Base-by-base conservation (phyloP, 2,888 invertebrate species). In the Pseudeuparius sepicola region DNA sequence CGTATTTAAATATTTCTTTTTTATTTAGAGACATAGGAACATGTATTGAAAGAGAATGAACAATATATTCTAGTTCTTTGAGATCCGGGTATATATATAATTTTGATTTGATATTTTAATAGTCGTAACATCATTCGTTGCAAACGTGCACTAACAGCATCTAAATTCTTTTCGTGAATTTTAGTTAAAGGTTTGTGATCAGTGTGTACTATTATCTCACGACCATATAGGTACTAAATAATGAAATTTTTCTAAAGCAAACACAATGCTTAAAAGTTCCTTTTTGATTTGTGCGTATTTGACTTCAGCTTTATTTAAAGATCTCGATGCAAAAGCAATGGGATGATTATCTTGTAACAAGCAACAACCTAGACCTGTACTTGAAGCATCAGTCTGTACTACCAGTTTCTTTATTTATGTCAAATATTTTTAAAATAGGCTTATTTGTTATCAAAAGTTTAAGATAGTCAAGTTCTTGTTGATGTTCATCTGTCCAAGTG, bases 241-340 rank as follows among this genome's bases (percentile, higher is more conserved):
- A 31, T 51, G 48, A 41, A 56, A 56, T 37, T 50, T 52, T 26
- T 43, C 32, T 33, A 48, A 49, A 2, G 48, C 51, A 41, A 54
- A 54, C 4, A 42, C 43, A 20, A 57, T 56, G 1, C 51, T 48
- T n/a, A 54, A 24, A 3, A 51, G 32, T 33, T 58, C 53, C 37
- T 58, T 57, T 33, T 58, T 56, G 12, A 57, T 56, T 39, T 54
- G 53, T 7, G 53, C 47, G 37, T 49, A 56, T 9, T 40, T 47
- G 15, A 30, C 24, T 33, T 47, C 44, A 12, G 39, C 10, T 14
- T 40, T 34, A 15, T 18, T 40, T 27, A 47, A 25, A 24, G 31
- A 34, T 28, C 42, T 18, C 16, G 45, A 45, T 1, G 42, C 43
- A 38, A 39, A 48, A 15, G 37, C 18, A 14, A 47, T 36, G 7